phyloP scores from a whole-genome alignment of 2,113 vertebrate species.

The Pangasianodon gigas region DNA sequence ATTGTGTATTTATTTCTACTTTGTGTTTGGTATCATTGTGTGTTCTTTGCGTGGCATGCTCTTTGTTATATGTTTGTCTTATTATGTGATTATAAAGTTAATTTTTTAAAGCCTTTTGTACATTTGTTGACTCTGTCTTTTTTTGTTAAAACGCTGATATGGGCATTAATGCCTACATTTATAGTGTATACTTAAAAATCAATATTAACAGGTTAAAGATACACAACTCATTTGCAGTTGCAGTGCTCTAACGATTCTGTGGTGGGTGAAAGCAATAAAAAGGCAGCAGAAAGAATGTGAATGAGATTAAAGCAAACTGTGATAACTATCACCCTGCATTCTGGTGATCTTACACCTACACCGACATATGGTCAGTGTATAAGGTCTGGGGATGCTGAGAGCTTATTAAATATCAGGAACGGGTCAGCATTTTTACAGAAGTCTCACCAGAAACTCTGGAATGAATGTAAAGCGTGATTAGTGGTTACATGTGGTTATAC shows the following conservation, averaged over 20 bases:
- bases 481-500: background rate
- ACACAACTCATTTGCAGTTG: background rate
- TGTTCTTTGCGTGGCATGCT: background rate
- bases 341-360: background rate
- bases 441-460: background rate
- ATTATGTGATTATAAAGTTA: background rate
- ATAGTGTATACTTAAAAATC: background rate
- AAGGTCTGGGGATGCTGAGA: background rate
- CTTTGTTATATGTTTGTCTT: background rate
- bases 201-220: constrained; percentile 7
- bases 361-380: constrained; percentile 6
- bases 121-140: background rate
- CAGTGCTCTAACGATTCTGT: background rate
- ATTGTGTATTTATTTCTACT: background rate
- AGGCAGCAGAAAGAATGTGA: background rate
- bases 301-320: constrained; percentile 1
- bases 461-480: background rate
- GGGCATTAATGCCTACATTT: background rate
- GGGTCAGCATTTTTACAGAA: background rate
- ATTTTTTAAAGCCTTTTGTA: background rate
- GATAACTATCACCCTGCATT: background rate
- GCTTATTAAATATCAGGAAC: background rate
- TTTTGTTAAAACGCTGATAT: background rate
- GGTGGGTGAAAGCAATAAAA: background rate
- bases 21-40: background rate